Evolutionary conservation across 2,797 vertebrate genomes (phyloP).

Genomic region (Emys orbicularis): DNA sequence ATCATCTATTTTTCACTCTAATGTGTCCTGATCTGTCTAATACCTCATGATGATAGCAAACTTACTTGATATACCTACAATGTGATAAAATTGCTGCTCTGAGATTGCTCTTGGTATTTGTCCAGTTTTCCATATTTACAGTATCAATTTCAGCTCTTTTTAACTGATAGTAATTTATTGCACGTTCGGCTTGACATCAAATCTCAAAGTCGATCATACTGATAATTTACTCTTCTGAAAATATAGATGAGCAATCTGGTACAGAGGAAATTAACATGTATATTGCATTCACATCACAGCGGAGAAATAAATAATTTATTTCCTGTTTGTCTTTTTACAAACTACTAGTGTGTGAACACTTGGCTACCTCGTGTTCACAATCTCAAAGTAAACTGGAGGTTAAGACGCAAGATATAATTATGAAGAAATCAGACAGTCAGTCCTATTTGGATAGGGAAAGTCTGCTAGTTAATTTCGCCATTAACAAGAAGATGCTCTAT

Average conservation of each 20-base stretch:
- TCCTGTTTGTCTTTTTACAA: not conserved
- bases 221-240: slow-evolving; percentile 5
- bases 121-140: not conserved
- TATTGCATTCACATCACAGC: not conserved
- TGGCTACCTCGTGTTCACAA: not conserved
- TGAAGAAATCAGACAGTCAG: not conserved
- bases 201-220: slow-evolving; percentile 16
- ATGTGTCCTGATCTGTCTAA: not conserved
- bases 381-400: slow-evolving; percentile 16
- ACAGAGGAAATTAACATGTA: not conserved
- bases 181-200: not conserved
- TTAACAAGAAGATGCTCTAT: not conserved
- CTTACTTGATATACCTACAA: not conserved
- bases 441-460: not conserved
- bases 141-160: not conserved
- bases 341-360: not conserved
- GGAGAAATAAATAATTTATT: slow-evolving; percentile 2
- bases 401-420: slow-evolving; percentile 16
- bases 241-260: not conserved
- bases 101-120: not conserved
- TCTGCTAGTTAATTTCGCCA: not conserved
- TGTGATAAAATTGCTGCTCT: not conserved
- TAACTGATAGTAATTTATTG: not conserved
- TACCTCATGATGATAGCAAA: not conserved
- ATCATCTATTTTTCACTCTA: not conserved